A percentile compares a stretch with the other conserved stretches of the same genome.
phyloP scores from a whole-genome alignment of 2,888 invertebrate genomes.

The Omphaloscelis lunosa region DNA sequence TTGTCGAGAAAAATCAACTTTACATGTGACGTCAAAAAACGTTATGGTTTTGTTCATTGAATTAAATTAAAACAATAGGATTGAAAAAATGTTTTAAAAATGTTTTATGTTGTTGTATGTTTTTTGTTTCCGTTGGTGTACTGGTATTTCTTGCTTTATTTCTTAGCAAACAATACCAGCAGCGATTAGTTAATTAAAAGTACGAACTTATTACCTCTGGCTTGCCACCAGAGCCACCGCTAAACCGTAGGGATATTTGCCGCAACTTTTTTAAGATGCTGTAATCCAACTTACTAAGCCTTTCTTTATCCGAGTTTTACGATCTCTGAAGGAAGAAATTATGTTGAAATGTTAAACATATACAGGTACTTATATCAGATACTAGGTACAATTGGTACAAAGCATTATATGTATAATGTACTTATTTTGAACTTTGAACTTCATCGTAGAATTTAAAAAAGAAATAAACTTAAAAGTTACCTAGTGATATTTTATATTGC shows the following conservation, averaged over 20 bases:
- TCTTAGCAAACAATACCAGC: not conserved
- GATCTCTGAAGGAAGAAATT: not conserved
- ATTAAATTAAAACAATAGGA: not conserved
- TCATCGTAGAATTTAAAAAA: too few relatives aligned
- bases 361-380: too few relatives aligned
- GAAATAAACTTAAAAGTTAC: not conserved
- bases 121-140: not conserved
- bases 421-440: too few relatives aligned
- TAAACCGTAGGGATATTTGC: not conserved
- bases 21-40: too few relatives aligned
- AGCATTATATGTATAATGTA: not conserved
- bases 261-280: not conserved
- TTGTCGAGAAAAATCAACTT: not conserved
- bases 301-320: not conserved
- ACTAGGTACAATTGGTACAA: too few relatives aligned
- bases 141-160: not conserved
- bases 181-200: too few relatives aligned
- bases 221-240: not conserved
- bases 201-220: not conserved
- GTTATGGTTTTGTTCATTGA: not conserved
- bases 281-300: not conserved
- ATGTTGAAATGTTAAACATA: not conserved
- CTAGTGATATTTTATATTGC: not conserved
- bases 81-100: not conserved
- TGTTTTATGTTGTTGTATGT: too few relatives aligned